phyloP scores from a whole-genome alignment of 2,113 vertebrate species.

The Tragelaphus strepsiceros region DNA sequence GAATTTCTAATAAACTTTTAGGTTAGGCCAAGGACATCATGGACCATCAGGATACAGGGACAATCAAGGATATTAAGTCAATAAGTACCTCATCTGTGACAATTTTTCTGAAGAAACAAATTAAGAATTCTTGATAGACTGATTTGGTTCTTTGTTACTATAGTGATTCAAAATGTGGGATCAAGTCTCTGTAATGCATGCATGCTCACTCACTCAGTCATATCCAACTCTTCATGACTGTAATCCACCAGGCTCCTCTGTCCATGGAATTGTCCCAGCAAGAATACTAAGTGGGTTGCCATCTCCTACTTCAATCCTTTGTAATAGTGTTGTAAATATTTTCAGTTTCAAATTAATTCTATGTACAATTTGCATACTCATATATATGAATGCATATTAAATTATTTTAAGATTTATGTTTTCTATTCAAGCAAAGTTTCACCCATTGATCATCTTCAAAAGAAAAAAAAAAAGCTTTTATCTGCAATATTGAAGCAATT shows the following conservation, averaged over 20 bases:
- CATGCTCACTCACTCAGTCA: not conserved
- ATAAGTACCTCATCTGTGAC: not conserved
- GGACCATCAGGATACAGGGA: not conserved
- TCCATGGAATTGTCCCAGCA: not conserved
- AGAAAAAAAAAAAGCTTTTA: constrained; percentile 18
- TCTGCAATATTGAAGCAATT: too few relatives aligned
- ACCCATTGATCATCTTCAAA: constrained; percentile 61
- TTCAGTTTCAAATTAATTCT: constrained; percentile 53
- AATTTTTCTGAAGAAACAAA: constrained; percentile 28
- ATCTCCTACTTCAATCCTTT: not conserved
- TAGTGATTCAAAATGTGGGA: constrained; percentile 34
- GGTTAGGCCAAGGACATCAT: not conserved
- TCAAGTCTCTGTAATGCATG: not conserved
- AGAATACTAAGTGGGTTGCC: not conserved
- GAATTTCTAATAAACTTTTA: not conserved
- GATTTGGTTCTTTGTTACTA: constrained; percentile 38
- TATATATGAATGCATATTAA: constrained; percentile 39
- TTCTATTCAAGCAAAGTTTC: constrained; percentile 34
- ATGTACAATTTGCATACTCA: constrained; percentile 59
- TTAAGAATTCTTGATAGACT: constrained; percentile 4
- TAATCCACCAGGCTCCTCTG: not conserved
- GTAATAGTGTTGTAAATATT: constrained; percentile 57
- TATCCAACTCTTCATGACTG: not conserved
- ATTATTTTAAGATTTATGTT: constrained; percentile 62
- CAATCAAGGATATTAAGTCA: not conserved